Percentiles rank a stretch among this genome's conserved stretches.
Conservation (phyloP, 1,140 invertebrate species). For the Caenorhabditis elegans region DNA sequence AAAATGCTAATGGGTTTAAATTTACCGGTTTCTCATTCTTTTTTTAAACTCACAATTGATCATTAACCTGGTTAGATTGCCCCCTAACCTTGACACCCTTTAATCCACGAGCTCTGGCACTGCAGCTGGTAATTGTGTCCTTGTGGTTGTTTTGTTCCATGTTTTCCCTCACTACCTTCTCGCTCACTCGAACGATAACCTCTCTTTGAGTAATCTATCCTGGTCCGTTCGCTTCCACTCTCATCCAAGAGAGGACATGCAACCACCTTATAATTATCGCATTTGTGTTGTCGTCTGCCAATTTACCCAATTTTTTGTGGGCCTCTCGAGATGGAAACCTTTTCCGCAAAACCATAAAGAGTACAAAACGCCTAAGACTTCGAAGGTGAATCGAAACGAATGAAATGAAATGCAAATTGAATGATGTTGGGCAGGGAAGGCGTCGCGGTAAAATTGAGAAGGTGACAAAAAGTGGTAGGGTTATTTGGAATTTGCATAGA, state of each 20-base stretch:
- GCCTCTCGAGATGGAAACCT: neutral
- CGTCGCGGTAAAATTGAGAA: too few species aligned
- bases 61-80: too few species aligned
- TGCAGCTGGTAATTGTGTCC: neutral
- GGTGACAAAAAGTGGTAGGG: neutral
- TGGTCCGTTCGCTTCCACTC: neutral
- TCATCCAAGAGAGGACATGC: neutral
- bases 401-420: conserved; percentile 25
- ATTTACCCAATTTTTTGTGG: neutral
- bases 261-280: conserved; percentile 31
- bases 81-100: neutral
- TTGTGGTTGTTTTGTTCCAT: too few species aligned
- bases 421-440: too few species aligned
- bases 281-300: conserved; percentile 2
- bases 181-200: too few species aligned
- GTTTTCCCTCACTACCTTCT: neutral
- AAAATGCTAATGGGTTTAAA: too few species aligned
- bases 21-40: too few species aligned
- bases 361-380: neutral
- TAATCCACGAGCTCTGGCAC: neutral
- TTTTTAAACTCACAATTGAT: too few species aligned
- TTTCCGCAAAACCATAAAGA: neutral
- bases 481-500: neutral
- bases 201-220: neutral
- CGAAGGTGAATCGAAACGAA: conserved; percentile 21